Evolutionary conservation across 2,113 vertebrate genomes (phyloP).

Genomic region (Entelurus aequoreus): DNA sequence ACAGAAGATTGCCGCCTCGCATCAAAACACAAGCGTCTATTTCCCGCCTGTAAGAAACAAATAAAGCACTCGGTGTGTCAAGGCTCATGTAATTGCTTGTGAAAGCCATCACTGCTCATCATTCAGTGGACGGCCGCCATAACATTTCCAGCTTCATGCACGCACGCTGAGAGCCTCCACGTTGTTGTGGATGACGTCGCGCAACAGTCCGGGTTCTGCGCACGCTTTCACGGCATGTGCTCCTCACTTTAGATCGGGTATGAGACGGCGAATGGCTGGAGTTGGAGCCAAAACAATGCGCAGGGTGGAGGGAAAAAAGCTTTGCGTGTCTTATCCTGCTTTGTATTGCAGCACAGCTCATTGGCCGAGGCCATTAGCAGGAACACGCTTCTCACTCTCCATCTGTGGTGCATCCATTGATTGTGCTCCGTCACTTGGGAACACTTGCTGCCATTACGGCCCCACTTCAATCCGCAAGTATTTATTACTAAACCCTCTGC

Average conservation of each 20-base stretch:
- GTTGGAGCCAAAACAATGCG: conserved; percentile 4
- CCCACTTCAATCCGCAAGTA: conserved; percentile 15
- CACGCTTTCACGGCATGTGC: conserved; percentile 8
- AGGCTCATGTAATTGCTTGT: conserved; percentile 22
- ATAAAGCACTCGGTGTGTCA: conserved; percentile 21
- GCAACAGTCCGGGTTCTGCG: conserved; percentile 1
- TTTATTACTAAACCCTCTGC: conserved; percentile 11
- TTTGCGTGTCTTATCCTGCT: conserved; percentile 31
- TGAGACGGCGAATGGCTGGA: conserved; percentile 8
- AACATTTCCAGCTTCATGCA: conserved; percentile 7
- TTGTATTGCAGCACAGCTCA: conserved; percentile 40
- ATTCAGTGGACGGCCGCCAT: conserved; percentile 11
- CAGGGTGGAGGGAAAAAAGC: conserved; percentile 4
- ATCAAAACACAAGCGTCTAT: conserved; percentile 14
- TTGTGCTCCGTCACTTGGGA: conserved; percentile 39
- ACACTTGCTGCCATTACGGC: conserved; percentile 33
- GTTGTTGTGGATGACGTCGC: conserved; percentile 8
- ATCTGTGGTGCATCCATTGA: conserved; percentile 37
- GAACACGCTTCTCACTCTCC: conserved; percentile 24
- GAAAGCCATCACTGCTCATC: conserved; percentile 21
- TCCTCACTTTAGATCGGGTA: not conserved
- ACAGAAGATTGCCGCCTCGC: conserved; percentile 13
- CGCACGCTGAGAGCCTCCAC: conserved; percentile 3
- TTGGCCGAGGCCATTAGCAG: conserved; percentile 38
- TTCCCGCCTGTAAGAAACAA: conserved; percentile 19